Base-by-base conservation (phyloP, 2,888 invertebrate species). In the Mamestra brassicae region DNA sequence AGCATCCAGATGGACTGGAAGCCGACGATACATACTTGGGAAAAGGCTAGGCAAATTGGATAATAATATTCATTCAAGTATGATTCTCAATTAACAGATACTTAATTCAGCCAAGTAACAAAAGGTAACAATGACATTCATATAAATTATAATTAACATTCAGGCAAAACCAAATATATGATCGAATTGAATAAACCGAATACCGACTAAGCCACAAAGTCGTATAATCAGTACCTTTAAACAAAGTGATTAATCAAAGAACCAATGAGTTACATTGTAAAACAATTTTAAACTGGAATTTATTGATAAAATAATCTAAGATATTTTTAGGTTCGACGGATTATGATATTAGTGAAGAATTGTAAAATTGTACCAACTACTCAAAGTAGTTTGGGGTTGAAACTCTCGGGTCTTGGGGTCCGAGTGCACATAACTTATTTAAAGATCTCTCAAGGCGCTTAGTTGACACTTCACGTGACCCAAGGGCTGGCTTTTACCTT, bases 191-290 rank as follows among this genome's bases (percentile, higher is more conserved):
- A 60, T 11, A 58, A 60, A 17, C 34, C 26, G 7, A 60, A 34
- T 45, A 17, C 11, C 45, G 62, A 66, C 66, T 38, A 26, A 8
- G n/a, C 36, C 36, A 34, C n/a, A 11, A 26, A 73, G 50, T 75
- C 5, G 42, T n/a, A 17, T 6, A 13, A 68, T 57, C 36, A 58
- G 11, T 63, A 69, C 60, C 45, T 69, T 68, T 36, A 36, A 60
- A 60, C 69, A 34, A 11, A 66, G 65, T 47, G 45, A 72, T 85
- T 15, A 60, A 68, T 85, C 64, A 74, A 62, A 70, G 2, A 45
- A 10, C 55, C 70, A n/a, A n/a, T n/a, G n/a, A n/a, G n/a, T n/a
- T n/a, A n/a, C n/a, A 71, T 67, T 72, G 71, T 72, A 52, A 71
- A 65, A 42, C n/a, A 36, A 3, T 52, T 57, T 66, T 3, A n/a